phyloP scores from a whole-genome alignment of 2,113 vertebrate species.

The Periophthalmus modestus region DNA sequence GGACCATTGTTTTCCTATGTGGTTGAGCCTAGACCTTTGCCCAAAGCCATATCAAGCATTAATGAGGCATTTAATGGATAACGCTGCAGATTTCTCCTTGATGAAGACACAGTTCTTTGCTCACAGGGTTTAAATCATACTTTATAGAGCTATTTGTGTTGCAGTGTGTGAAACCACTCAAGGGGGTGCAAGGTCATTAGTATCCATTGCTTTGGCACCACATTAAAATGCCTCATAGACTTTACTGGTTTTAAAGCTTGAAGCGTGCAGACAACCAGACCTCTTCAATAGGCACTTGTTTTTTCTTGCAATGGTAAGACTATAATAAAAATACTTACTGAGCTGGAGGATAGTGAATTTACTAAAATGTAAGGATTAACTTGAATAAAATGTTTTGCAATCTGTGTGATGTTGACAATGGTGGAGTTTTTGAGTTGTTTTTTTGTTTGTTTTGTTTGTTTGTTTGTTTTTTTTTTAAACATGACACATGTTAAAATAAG shows the following conservation, averaged over 20 bases:
- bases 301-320: conserved; percentile 4
- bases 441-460: too few species aligned
- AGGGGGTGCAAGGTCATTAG: conserved; percentile 31
- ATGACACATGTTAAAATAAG: too few species aligned
- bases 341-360: too few species aligned
- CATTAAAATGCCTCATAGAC: conserved; percentile 19
- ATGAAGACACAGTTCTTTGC: background rate
- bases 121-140: conserved; percentile 6
- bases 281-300: background rate
- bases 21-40: conserved; percentile 2
- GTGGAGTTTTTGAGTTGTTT: too few species aligned
- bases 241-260: conserved; percentile 9
- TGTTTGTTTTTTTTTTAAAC: too few species aligned
- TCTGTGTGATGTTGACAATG: too few species aligned
- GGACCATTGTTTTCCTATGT: background rate
- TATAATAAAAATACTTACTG: background rate
- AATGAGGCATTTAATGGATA: conserved; percentile 46
- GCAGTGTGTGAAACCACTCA: conserved; percentile 14
- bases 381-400: too few species aligned
- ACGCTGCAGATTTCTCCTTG: conserved; percentile 9
- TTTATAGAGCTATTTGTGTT: conserved; percentile 6
- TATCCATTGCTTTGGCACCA: conserved; percentile 18
- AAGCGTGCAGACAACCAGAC: background rate
- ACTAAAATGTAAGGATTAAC: too few species aligned
- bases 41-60: conserved; percentile 30